Percentiles rank a stretch among this genome's conserved stretches.
These are phyloP conservation scores for Drosophila subpulchrella DNA, from an alignment of 1,140 invertebrate genomes.

Conservation along the genomic window DNA sequence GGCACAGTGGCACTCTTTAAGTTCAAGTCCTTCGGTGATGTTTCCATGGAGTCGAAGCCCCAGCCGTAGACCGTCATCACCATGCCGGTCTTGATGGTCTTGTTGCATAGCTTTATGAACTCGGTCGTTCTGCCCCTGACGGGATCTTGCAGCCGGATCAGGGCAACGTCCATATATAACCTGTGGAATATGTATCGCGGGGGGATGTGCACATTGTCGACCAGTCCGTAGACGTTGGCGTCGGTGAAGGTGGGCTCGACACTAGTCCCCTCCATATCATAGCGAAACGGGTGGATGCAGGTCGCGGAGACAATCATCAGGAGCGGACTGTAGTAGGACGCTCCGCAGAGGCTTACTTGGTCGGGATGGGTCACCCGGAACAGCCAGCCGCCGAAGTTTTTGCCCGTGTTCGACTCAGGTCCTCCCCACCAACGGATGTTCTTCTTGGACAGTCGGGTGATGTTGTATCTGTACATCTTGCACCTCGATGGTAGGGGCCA, in stretches of 20 bases:
- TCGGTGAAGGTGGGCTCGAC: conserved; percentile 20
- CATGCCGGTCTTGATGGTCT: not conserved
- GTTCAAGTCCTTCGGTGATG: not conserved
- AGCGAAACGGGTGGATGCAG: conserved; percentile 31
- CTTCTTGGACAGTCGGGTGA: too few species aligned
- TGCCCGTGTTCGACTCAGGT: too few species aligned
- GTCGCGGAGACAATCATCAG: conserved; percentile 44
- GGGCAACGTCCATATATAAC: conserved; percentile 35
- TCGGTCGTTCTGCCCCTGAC: conserved; percentile 28
- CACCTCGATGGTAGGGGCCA: too few species aligned
- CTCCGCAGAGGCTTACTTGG: conserved; percentile 13
- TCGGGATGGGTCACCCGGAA: too few species aligned
- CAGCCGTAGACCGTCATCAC: conserved; percentile 16
- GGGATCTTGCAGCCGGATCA: conserved; percentile 15
- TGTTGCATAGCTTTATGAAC: conserved; percentile 34
- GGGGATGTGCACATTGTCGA: conserved; percentile 33
- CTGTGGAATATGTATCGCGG: not conserved
- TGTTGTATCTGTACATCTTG: too few species aligned
- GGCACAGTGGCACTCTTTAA: not conserved
- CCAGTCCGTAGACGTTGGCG: conserved; percentile 1
- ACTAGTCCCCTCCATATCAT: conserved; percentile 5
- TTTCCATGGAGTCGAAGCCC: conserved; percentile 18
- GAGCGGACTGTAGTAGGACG: conserved; percentile 21
- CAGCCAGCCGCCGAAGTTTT: too few species aligned
- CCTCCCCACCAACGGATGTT: too few species aligned